A percentile compares a stretch with the other conserved stretches of the same genome.
These are phyloP conservation scores for Diorhabda sublineata DNA, from an alignment of 1,140 invertebrate genomes.

Conservation along the genomic window DNA sequence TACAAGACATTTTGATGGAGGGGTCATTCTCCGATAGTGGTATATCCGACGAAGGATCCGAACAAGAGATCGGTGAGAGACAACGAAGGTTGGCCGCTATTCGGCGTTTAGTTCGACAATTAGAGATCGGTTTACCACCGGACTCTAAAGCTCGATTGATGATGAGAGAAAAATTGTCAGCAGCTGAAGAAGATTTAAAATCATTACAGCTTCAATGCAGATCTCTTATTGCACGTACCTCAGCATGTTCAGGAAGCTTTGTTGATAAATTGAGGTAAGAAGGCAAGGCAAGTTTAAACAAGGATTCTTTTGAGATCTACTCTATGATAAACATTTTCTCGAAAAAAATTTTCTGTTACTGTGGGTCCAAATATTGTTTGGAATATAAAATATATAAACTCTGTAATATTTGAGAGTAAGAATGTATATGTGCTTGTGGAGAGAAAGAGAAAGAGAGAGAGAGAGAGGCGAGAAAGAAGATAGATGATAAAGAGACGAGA, in stretches of 20 bases:
- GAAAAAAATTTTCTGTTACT: background rate
- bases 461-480: background rate
- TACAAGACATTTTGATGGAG: constrained; percentile 48
- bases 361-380: background rate
- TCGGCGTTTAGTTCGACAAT: constrained; percentile 59
- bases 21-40: constrained; percentile 68
- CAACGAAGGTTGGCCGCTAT: constrained; percentile 65
- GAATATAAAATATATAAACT: background rate
- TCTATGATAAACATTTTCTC: background rate
- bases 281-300: background rate
- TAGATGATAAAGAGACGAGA: background rate
- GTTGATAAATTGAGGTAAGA: constrained; percentile 27
- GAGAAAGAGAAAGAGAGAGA: background rate
- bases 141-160: constrained; percentile 59
- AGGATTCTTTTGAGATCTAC: background rate
- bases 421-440: background rate
- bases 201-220: constrained; percentile 74
- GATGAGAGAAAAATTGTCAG: constrained; percentile 65
- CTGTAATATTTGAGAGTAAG: background rate
- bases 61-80: constrained; percentile 67
- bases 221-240: constrained; percentile 65
- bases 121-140: constrained; percentile 63
- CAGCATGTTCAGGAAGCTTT: constrained; percentile 47
- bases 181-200: constrained; percentile 74
- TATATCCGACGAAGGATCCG: constrained; percentile 72